Base-by-base conservation (phyloP, 2,888 invertebrate genomes). In the Lithophane socia region DNA sequence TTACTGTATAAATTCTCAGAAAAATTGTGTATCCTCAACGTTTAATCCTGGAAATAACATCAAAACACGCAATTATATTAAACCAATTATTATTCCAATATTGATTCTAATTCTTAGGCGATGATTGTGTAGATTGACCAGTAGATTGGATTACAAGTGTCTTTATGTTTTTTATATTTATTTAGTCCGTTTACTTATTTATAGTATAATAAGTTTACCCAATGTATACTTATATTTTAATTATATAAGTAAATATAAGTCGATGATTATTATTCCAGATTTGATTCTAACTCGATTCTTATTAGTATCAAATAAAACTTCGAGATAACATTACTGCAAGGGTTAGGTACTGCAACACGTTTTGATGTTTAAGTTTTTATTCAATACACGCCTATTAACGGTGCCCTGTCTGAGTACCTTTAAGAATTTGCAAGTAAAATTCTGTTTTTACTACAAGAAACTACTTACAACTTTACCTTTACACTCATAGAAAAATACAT, bases 381-480 rank as follows among this genome's bases (percentile, higher is more conserved):
- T 92, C 90, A 87, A 88, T 87, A 76, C 89, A 74, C 84, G 74
- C 83, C 89, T 90, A 90, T 91, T 91, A 92, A 92, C 90, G 86
- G 90, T 89, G 88, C 86, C 83, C 86, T 85, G 87, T 75, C 76
- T 73, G 75, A 90, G 90, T 91, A 88, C 90, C 84, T 90, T 86
- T 74, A 64, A 88, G 78, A 88, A 94, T 94, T 94, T 93, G 93
- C 94, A 93, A 90, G 90, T 91, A 84, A 91, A 91, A 91, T 89
- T 79, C 71, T 84, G 84, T 88, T 90, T 90, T 91, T 90, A 90
- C 88, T 86, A 86, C 84, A 67, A 87, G 81, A 86, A 84, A 75
- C 78, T 72, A 81, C 73, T 81, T 12, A 85, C 80, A 77, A 86
- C 71, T 64, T 73, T 79, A 75, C 3, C 5, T n/a, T 12, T 44